Evolutionary conservation across 1,140 invertebrate genomes (phyloP).

Genomic region (Neodiprion fabricii): DNA sequence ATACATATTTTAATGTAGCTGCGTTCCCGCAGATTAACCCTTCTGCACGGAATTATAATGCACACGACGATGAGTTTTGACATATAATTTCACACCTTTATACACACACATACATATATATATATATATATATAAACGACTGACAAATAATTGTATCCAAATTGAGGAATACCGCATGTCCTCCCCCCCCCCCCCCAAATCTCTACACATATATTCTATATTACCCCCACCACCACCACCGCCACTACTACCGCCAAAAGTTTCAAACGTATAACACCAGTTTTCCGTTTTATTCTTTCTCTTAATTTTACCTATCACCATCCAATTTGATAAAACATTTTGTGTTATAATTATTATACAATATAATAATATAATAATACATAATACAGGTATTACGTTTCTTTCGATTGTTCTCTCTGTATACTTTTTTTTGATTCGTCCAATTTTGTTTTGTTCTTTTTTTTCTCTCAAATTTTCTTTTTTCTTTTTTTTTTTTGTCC

Average conservation of each 20-base stretch:
- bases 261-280: constrained; percentile 3
- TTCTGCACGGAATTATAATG: too few species aligned
- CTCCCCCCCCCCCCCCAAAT: background rate
- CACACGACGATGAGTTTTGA: too few species aligned
- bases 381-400: background rate
- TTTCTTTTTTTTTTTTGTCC: constrained; percentile 20
- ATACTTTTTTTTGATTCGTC: constrained; percentile 68
- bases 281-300: constrained; percentile 10
- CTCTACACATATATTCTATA: background rate
- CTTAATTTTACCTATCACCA: background rate
- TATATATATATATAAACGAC: background rate
- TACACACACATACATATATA: too few species aligned
- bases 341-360: constrained; percentile 4
- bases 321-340: too few species aligned
- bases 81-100: too few species aligned
- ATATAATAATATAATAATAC: constrained; percentile 5
- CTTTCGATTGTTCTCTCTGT: constrained; percentile 27
- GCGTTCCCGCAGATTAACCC: too few species aligned
- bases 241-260: background rate
- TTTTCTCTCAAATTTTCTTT: constrained; percentile 31
- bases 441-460: too few species aligned
- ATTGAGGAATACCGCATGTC: background rate
- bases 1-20: too few species aligned
- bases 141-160: background rate
- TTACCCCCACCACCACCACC: background rate